These are phyloP conservation scores for Porites australiensis DNA, from an alignment of 64 coral and sea anemone species.

Conservation along the genomic window DNA sequence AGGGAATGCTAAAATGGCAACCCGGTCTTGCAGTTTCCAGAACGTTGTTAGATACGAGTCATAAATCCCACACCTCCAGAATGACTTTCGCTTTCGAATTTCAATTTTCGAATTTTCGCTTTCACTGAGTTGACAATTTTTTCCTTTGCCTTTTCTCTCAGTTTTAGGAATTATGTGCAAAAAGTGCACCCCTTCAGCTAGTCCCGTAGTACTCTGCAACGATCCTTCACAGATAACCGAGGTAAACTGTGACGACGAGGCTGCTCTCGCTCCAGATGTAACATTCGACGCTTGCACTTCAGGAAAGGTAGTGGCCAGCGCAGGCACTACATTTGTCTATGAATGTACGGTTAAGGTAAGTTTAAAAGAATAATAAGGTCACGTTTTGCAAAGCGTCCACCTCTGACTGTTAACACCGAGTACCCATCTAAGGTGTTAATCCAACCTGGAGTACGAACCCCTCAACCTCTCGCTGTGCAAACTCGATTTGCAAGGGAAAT, in stretches of 20 bases:
- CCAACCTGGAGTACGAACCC: too few relatives aligned
- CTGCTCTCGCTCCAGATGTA: not conserved
- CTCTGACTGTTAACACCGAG: too few relatives aligned
- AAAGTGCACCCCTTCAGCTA: not conserved
- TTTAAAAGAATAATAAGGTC: not conserved
- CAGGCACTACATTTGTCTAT: not conserved
- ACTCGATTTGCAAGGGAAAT: too few relatives aligned
- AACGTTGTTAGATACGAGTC: too few relatives aligned
- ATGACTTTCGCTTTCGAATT: too few relatives aligned
- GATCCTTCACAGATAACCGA: not conserved
- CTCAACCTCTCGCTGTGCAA: too few relatives aligned
- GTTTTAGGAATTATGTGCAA: slow-evolving; percentile 13
- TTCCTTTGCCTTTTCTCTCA: not conserved
- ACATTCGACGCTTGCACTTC: not conserved
- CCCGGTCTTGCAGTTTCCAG: too few relatives aligned
- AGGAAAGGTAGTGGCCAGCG: not conserved
- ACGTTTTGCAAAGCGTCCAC: too few relatives aligned
- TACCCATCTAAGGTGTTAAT: too few relatives aligned
- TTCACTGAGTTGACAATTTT: not conserved
- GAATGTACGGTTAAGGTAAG: not conserved
- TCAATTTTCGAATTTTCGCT: not conserved
- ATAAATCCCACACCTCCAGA: too few relatives aligned
- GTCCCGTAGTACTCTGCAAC: not conserved
- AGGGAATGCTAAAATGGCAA: too few relatives aligned
- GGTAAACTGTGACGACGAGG: not conserved